Conservation (phyloP, 1,140 invertebrate genomes). For the Drusus annulatus region DNA sequence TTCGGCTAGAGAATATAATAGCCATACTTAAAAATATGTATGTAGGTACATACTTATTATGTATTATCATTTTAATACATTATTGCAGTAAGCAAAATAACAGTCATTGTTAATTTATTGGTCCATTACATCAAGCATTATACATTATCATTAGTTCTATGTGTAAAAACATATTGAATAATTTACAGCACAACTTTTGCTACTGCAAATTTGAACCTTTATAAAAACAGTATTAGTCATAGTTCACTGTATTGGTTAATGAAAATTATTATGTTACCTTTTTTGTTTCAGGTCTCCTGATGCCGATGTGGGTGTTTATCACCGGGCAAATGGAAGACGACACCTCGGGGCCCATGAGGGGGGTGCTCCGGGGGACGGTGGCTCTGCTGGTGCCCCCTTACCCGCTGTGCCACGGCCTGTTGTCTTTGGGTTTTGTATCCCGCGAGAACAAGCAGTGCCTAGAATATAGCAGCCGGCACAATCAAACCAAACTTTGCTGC, state of each 20-base stretch:
- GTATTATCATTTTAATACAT: no score
- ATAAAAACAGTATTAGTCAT: no score
- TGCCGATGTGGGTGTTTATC: not conserved
- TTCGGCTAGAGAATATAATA: no score
- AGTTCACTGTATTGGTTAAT: not conserved
- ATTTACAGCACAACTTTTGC: no score
- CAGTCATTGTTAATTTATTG: no score
- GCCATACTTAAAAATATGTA: no score
- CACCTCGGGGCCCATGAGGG: not conserved
- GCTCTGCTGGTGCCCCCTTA: conserved; percentile 58
- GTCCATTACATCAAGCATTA: no score
- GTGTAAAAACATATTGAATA: no score
- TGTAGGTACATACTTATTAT: no score
- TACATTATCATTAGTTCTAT: no score
- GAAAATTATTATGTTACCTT: not conserved
- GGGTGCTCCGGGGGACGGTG: not conserved
- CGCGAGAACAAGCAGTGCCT: conserved; percentile 60
- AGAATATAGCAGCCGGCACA: not conserved
- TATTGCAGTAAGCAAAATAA: no score
- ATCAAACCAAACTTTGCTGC: conserved; percentile 14
- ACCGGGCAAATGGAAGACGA: not conserved
- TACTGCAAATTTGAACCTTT: no score
- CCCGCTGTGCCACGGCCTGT: conserved; percentile 55
- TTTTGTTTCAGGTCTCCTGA: conserved; percentile 33
- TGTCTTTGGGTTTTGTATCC: conserved; percentile 48